Evolutionary conservation across 2,113 vertebrate species (phyloP), one percentile per base, ranked within the genome.

Genomic region (Rhabdomys dilectus): DNA sequence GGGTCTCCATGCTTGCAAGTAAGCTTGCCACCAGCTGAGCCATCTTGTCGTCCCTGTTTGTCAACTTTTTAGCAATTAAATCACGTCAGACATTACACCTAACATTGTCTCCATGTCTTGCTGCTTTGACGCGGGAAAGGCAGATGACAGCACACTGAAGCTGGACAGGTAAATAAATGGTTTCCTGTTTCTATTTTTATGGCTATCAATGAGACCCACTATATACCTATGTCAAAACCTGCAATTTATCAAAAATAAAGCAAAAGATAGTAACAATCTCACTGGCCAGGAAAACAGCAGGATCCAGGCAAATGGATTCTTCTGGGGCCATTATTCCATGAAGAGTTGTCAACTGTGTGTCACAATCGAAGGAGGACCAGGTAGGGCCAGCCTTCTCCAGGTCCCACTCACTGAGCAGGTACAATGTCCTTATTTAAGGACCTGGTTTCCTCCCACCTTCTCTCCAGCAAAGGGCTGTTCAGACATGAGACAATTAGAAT

Each of bases 401-500:
- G 12, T n/a, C 45, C 15, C 85, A 21, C 0, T 3, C 85, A 21
- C 0, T 3, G 68, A 73, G 62, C 42, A 66, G 56, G 64, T 42
- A 56, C 45, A 48, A 84, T 78, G 45, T 36, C 68, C 81, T 86
- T 29, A 64, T 56, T 96, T 58, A 45, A 89, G 82, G 82, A 56
- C 62, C 68, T 84, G 48, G 9, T 66, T 77, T 90, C 90, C 60
- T 70, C 7, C 16, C 0, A 34, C 62, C 29, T 93, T n/a, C 26
- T 90, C 34, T 95, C 53, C 68, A 84, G 81, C 53, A 53, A 92
- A n/a, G 72, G 42, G 39, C 48, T 76, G 45, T 56, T 93, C 76
- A n/a, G 94, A 60, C n/a, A 31, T 87, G 42, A 88, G 86, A 88
- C 90, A 93, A 89, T 92, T 95, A 93, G 89, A 91, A 93, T 97